Evolutionary conservation across 2,888 invertebrate genomes (phyloP), one percentile per base, ranked within the genome.

Genomic region (Hydriomena furcata): DNA sequence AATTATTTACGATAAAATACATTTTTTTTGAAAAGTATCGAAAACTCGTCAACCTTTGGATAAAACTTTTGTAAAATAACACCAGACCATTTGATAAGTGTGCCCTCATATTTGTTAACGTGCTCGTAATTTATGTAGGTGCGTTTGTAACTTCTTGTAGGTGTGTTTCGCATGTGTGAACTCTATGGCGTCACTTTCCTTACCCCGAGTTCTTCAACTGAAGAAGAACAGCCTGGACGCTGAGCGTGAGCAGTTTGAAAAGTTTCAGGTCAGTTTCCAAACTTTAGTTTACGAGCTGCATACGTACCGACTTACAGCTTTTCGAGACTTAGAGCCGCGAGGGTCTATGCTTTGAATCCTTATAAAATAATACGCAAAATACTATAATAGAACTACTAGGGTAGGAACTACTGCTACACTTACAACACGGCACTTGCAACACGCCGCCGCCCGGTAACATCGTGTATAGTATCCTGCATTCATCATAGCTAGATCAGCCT

Each of bases 241-340:
- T 61, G 95, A 96, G 81, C 92, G 95, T 45, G 96, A 96, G 80
- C 94, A 94, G 69, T 96, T 96, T 78, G 96, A 96, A 84, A 96
- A 95, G 82, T 93, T 93, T 73, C 95, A 95, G 94, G 96, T 95
- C 85, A 73, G 82, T 65, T 47, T 28, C 25, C 13, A 24, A 11
- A 30, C 40, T 21, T 38, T 11, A 7, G n/a, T n/a, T n/a, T n/a
- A n/a, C n/a, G n/a, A n/a, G n/a, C n/a, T n/a, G n/a, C 17, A 17
- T 17, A 17, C 4, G 2, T 17, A 3, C 2, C 4, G 4, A 17
- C 17, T 17, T 17, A 4, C 17, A 17, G 17, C 17, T 17, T 4
- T 17, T 4, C 4, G 17, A 17, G 17, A n/a, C n/a, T n/a, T n/a
- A n/a, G n/a, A n/a, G n/a, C n/a, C n/a, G n/a, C n/a, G n/a, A n/a